Evolutionary conservation across 1,140 invertebrate species (phyloP), one percentile per base, ranked within the genome.

Genomic region (Drosophila gunungcola): DNA sequence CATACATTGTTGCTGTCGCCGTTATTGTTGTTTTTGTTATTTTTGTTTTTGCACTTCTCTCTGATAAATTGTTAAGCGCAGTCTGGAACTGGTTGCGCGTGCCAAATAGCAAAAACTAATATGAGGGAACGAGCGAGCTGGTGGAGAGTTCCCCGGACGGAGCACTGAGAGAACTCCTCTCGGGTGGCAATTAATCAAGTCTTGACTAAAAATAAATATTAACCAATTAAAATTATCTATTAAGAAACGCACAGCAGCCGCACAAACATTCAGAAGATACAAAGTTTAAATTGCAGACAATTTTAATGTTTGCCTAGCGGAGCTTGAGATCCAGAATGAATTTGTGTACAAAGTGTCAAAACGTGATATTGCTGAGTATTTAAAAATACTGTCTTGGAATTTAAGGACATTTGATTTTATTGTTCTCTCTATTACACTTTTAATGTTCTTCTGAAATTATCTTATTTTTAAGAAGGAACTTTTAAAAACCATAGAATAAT

Each of bases 121-220:
- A 63, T 67, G 57, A 83, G 32, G 27, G 13, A 58, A 21, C 25
- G 45, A 34, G 12, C 55, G 21, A 13, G 38, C 21, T 36, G 16
- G 4, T 46, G 25, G 72, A 53, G 45, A 64, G 21, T 36, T 25
- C 49, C n/a, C 34, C 13, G 32, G 38, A 25, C 56, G 48, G 45
- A 45, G 41, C 12, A 34, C 29, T 32, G 43, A 63, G 54, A 48
- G 53, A 45, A 58, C 60, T 48, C 25, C 72, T 51, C 41, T 49
- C 39, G 45, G 38, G 42, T 49, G 70, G 67, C 73, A 86, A 80
- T 84, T 78, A 84, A 82, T 85, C 75, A 89, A 78, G 78, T 63
- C 69, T 56, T 68, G 83, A 89, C 83, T 86, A 86, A 89, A 86
- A 86, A 86, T 86, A 86, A 86, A 83, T 79, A 83, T 86, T 83